Evolutionary conservation across 2,797 vertebrate species (phyloP).

Genomic region (Notolepis coatsorum): DNA sequence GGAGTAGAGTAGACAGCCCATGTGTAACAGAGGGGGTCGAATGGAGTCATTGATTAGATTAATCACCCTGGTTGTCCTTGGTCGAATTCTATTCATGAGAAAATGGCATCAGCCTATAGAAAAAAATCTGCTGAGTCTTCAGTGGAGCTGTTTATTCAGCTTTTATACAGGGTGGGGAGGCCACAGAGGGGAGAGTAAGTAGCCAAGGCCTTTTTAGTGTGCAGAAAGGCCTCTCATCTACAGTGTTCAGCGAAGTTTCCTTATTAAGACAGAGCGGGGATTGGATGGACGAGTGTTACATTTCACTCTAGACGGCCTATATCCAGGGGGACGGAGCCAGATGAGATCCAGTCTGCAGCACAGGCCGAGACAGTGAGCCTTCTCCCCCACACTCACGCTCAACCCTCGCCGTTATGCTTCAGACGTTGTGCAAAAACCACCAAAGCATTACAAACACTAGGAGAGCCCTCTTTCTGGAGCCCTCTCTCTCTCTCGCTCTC

Average conservation of each 20-base stretch:
- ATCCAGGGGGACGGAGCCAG: slow-evolving; percentile 55
- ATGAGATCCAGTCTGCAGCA: slow-evolving; percentile 61
- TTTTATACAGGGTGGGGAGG: slow-evolving; percentile 69
- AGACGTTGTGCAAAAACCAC: slow-evolving; percentile 6
- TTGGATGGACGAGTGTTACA: slow-evolving; percentile 58
- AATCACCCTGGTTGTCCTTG: slow-evolving; percentile 31
- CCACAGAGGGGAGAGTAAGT: slow-evolving; percentile 52
- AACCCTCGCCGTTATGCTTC: slow-evolving; percentile 16
- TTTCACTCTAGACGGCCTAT: slow-evolving; percentile 65
- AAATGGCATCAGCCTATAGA: slow-evolving; percentile 47
- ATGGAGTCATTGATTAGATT: slow-evolving; percentile 26
- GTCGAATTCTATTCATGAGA: slow-evolving; percentile 38
- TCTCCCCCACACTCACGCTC: slow-evolving; percentile 25
- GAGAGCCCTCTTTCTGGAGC: slow-evolving; percentile 10
- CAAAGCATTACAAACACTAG: slow-evolving; percentile 13
- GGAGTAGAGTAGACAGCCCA: background rate
- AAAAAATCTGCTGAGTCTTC: slow-evolving; percentile 55
- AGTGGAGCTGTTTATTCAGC: slow-evolving; percentile 77
- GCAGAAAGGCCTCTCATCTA: slow-evolving; percentile 63
- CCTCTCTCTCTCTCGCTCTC: no score
- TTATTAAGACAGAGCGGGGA: slow-evolving; percentile 70
- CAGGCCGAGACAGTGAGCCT: slow-evolving; percentile 36
- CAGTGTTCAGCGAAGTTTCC: slow-evolving; percentile 64
- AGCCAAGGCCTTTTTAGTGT: slow-evolving; percentile 43
- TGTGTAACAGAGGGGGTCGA: slow-evolving; percentile 10